phyloP scores from a whole-genome alignment of 2,888 invertebrate species.

The Orchestes rusci region DNA sequence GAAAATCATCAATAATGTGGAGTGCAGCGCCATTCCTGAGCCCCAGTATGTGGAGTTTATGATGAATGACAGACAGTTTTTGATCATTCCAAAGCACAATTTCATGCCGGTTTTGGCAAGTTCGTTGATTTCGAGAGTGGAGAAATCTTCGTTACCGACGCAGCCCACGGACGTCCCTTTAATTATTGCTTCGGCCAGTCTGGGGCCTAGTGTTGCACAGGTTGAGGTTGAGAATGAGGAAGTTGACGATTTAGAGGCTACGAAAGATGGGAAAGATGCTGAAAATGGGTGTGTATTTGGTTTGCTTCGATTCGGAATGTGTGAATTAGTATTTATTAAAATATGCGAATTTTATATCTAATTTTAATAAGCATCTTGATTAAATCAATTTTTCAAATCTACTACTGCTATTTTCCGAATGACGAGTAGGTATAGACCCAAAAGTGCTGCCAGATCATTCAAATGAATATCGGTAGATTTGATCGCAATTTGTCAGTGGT shows the following conservation, averaged over 20 bases:
- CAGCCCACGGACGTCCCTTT: conserved; percentile 22
- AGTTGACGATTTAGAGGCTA: no score
- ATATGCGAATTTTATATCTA: no score
- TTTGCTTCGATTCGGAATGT: no score
- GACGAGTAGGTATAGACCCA: no score
- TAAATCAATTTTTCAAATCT: no score
- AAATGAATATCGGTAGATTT: no score
- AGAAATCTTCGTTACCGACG: conserved; percentile 16
- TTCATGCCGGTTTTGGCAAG: conserved; percentile 47
- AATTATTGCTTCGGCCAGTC: conserved; percentile 32
- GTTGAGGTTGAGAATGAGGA: not conserved
- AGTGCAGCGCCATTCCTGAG: conserved; percentile 33
- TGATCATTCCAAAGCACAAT: conserved; percentile 63
- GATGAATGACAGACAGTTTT: conserved; percentile 64
- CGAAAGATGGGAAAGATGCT: no score
- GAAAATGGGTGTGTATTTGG: conserved; percentile 7
- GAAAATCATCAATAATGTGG: conserved; percentile 39
- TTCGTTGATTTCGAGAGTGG: conserved; percentile 34
- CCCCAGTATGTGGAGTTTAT: conserved; percentile 60
- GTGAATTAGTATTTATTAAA: no score
- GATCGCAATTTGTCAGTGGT: no score
- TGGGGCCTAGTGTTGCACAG: conserved; percentile 24
- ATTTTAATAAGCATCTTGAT: no score
- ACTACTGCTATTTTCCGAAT: no score
- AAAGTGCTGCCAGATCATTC: no score